Conservation (phyloP, 2,113 vertebrate genomes). For the Brachyhypopomus occidentalis region DNA sequence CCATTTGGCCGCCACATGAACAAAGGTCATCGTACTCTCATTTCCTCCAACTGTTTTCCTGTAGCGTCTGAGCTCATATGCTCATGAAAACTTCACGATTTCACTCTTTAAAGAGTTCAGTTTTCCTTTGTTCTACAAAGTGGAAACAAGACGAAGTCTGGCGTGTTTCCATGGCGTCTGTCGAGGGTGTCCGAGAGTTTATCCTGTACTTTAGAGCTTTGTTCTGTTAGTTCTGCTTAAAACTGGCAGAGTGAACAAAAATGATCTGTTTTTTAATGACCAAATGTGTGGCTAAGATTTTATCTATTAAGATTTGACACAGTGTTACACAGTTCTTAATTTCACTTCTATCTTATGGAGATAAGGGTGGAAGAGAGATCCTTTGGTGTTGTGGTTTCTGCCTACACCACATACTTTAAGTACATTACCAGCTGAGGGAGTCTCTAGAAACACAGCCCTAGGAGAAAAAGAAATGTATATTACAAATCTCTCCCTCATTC, state of each 20-base stretch:
- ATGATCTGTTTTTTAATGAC: no score
- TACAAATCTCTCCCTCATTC: no score
- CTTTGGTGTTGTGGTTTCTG: neutral
- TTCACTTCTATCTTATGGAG: no score
- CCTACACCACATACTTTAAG: constrained; percentile 31
- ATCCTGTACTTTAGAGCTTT: neutral
- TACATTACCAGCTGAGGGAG: constrained; percentile 37
- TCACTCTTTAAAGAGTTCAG: neutral
- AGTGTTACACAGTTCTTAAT: no score
- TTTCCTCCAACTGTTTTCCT: neutral
- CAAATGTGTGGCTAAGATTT: no score
- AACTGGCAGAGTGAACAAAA: neutral
- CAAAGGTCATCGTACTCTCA: neutral
- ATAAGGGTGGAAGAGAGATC: no score
- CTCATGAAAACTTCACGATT: neutral
- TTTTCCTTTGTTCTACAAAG: neutral
- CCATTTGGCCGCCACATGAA: neutral
- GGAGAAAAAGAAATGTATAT: no score
- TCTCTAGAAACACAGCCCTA: neutral
- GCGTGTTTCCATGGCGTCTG: neutral
- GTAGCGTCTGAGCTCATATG: neutral
- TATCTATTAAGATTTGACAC: no score
- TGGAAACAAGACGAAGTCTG: neutral
- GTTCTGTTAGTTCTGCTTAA: neutral
- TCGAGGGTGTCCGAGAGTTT: no score